A percentile compares a stretch with the other conserved stretches of the same genome.
Conservation (phyloP, 1,140 invertebrate genomes). For the Conus ventricosus region DNA sequence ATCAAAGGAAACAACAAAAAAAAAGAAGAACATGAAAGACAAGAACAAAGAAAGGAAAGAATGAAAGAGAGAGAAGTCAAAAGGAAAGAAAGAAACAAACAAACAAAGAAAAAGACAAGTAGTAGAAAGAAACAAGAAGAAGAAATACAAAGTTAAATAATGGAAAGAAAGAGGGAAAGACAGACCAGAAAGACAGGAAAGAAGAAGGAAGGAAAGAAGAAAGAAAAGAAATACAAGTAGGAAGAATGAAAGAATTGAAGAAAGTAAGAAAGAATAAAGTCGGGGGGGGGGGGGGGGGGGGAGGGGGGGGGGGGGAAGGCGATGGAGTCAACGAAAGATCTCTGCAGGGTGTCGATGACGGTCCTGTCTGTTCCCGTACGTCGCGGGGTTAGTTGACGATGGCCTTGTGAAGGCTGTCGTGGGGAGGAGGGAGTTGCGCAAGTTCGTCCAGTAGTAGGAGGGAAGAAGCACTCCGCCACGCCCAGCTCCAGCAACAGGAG, state of each 20-base stretch:
- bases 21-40: too few species aligned
- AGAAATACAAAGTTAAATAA: too few species aligned
- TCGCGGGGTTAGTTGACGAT: constrained; percentile 93
- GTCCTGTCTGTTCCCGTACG: constrained; percentile 92
- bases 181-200: not conserved
- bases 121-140: too few species aligned
- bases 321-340: constrained; percentile 80
- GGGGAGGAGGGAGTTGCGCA: constrained; percentile 79
- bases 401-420: constrained; percentile 87
- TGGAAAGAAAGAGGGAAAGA: not conserved
- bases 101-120: too few species aligned
- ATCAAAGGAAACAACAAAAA: too few species aligned
- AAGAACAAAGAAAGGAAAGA: too few species aligned
- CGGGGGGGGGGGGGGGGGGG: too few species aligned
- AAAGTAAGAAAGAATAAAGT: constrained; percentile 55
- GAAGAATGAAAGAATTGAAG: constrained; percentile 26
- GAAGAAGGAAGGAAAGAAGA: too few species aligned
- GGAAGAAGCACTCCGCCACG: constrained; percentile 90
- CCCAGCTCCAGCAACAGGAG: constrained; percentile 91
- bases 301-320: not conserved
- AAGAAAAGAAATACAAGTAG: too few species aligned
- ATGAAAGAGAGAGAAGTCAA: too few species aligned
- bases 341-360: constrained; percentile 94
- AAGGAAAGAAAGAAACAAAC: too few species aligned
- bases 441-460: constrained; percentile 50